Base-by-base conservation (phyloP, 2,797 vertebrate genomes). In the Salarias fasciatus region DNA sequence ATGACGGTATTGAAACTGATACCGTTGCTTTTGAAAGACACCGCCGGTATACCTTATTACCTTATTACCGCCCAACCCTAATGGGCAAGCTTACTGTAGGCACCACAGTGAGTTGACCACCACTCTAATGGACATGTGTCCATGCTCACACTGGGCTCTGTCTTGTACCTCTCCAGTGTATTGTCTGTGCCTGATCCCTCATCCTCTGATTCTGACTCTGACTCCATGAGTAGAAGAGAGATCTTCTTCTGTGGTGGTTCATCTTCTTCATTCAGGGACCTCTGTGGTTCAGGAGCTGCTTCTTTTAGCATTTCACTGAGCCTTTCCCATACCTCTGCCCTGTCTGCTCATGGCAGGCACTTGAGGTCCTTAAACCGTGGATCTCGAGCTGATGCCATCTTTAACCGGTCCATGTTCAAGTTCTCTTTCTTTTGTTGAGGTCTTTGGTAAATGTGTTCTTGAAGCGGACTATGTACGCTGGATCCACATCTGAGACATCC, bases 121-220 rank as follows among this genome's bases (percentile, higher is more conserved):
- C n/a, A n/a, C n/a, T n/a, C n/a, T n/a, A n/a, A n/a, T n/a, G n/a
- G n/a, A n/a, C n/a, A n/a, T n/a, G n/a, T n/a, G n/a, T n/a, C n/a
- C n/a, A 30, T 47, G 29, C 46, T 40, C 5, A 38, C 12, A 30
- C n/a, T 28, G 37, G 8, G 12, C 24, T 29, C 38, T 30, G 38
- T 24, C 11, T 37, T 53, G 15, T 40, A 53, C 36, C 50, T n/a
- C 8, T 49, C 28, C 9, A 51, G 30, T 36, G 36, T 15, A 4
- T 37, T 52, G 37, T 74, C 65, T 69, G 40, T 63, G 36, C n/a
- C 53, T 35, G 15, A 18, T 24, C 5, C 11, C 24, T 72, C 52
- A 48, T 79, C 65, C 50, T 58, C 65, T 42, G 57, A 73, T 18
- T 76, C 58, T 35, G 50, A 69, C 28, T 56, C 53, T 11, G 18